Base-by-base conservation (phyloP, 2,797 vertebrate species). In the Tolypeutes matacus region DNA sequence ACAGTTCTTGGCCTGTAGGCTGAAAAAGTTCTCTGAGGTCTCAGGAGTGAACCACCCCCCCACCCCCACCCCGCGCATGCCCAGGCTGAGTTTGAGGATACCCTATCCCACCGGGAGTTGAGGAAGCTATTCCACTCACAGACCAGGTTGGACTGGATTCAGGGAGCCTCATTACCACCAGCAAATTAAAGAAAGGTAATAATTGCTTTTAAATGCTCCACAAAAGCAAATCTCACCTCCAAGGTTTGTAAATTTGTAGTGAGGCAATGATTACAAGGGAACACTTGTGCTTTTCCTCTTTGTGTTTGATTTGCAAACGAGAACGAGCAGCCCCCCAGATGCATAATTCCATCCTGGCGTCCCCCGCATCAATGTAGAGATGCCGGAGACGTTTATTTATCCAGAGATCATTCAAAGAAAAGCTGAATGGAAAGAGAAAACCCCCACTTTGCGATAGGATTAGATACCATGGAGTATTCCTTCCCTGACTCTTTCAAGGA, bases 301-400 rank as follows among this genome's bases (percentile, higher is more conserved):
- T 98, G 96, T 98, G 97, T 98, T 97, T 97, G 94, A 98, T 98
- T 98, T 98, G 98, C 98, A 98, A 98, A 98, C 87, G 97, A 97
- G 98, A 97, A 96, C 5, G 97, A 97, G 97, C 96, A 86, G 82
- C 69, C 60, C 67, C 96, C 98, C 97, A 96, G 95, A 98, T 98
- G 97, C 97, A 98, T 98, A 98, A 98, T 98, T 98, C 98, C 98
- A 98, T 97, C 98, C 98, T 98, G 96, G 88, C 93, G 98, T 97
- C 97, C 98, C 97, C 97, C 75, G 97, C 98, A 98, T 98, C 98
- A 97, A 98, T 98, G 98, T 97, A 98, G 97, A 97, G 97, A 98
- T 95, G 98, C 97, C 98, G 97, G 97, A 98, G 97, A 98, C 98
- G 97, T 98, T 98, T 98, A 98, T 98, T 98, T 98, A 98, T 98